Evolutionary conservation across 2,797 vertebrate species (phyloP), one percentile per base, ranked within the genome.

Genomic region (Arrhamphus sclerolepis): DNA sequence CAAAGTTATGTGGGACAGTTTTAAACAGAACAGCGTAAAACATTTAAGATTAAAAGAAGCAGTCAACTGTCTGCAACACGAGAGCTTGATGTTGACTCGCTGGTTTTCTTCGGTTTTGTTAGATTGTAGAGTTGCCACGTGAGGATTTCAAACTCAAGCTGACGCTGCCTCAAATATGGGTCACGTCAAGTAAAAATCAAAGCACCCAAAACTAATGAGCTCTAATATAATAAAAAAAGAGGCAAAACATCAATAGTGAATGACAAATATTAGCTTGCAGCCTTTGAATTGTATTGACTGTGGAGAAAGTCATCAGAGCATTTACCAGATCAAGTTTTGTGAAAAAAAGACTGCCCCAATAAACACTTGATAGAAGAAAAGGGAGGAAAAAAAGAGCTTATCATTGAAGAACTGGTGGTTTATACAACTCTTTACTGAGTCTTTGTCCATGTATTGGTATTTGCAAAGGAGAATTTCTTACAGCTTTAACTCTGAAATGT

Each of bases 111-210:
- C 1, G 13, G 13, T 2, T 34, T 11, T 34, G 31, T 16, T 14
- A 38, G 5, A 13, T 5, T 16, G 3, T 38, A 16, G 14, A 38
- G 13, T 20, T 5, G 19, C 18, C 46, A 1, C 31, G 4, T 0
- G n/a, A 53, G 52, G 75, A 77, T 76, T 22, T 64, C 1, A 79
- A 81, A 70, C 24, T 40, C n/a, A 48, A 20, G 31, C 10, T 22
- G 28, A 19, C 26, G 24, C 17, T 44, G 18, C 48, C 21, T 41
- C 22, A 18, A 17, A 17, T 9, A 2, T 47, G 24, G 63, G 9
- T 58, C 58, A 65, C 18, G 6, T 11, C n/a, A 20, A 17, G 13
- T 6, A 20, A 46, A 21, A 68, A 10, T 1, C 17, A 19, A 8
- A 54, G 7, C 1, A 16, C 17, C 9, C 18, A 29, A 43, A 31